Evolutionary conservation across 2,888 invertebrate species (phyloP).

Genomic region (Abrostola triplasia): DNA sequence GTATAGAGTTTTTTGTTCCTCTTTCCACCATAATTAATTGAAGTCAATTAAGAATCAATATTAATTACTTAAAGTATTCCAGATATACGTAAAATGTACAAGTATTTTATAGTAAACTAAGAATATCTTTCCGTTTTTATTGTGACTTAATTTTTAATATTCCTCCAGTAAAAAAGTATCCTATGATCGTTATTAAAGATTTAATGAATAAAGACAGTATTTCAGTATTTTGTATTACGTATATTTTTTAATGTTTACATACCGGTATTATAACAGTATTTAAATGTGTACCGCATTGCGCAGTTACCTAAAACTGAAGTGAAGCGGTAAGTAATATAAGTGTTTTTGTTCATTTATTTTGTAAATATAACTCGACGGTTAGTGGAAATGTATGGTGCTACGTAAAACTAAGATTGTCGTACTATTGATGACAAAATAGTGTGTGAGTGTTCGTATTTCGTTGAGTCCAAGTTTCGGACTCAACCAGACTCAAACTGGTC

Average conservation of each 20-base stretch:
- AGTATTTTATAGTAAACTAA: background rate
- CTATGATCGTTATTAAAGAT: too few relatives aligned
- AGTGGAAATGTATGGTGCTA: conserved; percentile 59
- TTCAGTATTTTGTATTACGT: background rate
- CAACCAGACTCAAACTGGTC: background rate
- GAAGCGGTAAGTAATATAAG: conserved; percentile 7
- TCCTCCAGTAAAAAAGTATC: too few relatives aligned
- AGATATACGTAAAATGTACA: background rate
- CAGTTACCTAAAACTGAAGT: conserved; percentile 2
- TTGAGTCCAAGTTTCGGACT: background rate
- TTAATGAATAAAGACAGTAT: conserved; percentile 6
- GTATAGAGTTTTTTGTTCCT: too few relatives aligned
- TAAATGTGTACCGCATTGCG: conserved; percentile 8
- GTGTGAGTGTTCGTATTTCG: background rate
- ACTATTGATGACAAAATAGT: conserved; percentile 18
- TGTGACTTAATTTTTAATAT: too few relatives aligned
- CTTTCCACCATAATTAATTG: too few relatives aligned
- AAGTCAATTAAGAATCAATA: too few relatives aligned
- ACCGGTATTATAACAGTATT: conserved; percentile 19
- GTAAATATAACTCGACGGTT: conserved; percentile 47
- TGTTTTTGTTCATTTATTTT: conserved; percentile 19
- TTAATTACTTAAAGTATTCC: background rate
- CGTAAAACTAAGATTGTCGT: conserved; percentile 21
- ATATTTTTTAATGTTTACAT: conserved; percentile 1
- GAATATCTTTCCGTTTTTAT: background rate